These are phyloP conservation scores for Spermophilus dauricus DNA, from an alignment of 2,113 vertebrate species.

Conservation along the genomic window DNA sequence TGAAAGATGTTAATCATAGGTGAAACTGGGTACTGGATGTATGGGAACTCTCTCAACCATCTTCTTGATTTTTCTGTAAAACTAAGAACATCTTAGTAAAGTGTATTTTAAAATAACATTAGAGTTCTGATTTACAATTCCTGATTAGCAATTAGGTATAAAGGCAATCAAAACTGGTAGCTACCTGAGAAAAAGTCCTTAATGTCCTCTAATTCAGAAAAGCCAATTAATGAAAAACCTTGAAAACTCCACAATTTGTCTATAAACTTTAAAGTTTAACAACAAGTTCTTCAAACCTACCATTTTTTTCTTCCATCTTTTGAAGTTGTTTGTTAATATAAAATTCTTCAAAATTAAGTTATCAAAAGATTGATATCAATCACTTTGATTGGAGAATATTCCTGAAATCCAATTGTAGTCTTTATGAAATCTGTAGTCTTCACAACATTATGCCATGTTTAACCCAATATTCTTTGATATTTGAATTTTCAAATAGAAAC, in stretches of 20 bases:
- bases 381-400: slow-evolving; percentile 58
- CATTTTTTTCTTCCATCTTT: slow-evolving; percentile 84
- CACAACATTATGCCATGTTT: slow-evolving; percentile 23
- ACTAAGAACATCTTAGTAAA: not conserved
- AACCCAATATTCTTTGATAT: slow-evolving; percentile 37
- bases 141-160: slow-evolving; percentile 20
- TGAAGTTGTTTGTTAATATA: not conserved
- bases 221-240: slow-evolving; percentile 6
- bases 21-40: not conserved
- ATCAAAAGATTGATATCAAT: not conserved
- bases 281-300: slow-evolving; percentile 78
- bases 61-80: slow-evolving; percentile 17
- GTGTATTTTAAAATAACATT: not conserved
- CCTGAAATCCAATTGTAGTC: slow-evolving; percentile 50
- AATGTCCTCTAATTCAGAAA: slow-evolving; percentile 47
- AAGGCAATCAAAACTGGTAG: slow-evolving; percentile 43
- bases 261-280: slow-evolving; percentile 49
- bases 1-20: slow-evolving; percentile 20
- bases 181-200: slow-evolving; percentile 25
- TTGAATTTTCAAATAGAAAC: slow-evolving; percentile 65
- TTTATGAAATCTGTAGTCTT: slow-evolving; percentile 46
- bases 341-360: slow-evolving; percentile 53
- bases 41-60: not conserved
- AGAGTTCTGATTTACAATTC: slow-evolving; percentile 11
- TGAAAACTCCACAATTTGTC: slow-evolving; percentile 37